phyloP scores from a whole-genome alignment of 2,888 invertebrate species.

The Phania funesta region DNA sequence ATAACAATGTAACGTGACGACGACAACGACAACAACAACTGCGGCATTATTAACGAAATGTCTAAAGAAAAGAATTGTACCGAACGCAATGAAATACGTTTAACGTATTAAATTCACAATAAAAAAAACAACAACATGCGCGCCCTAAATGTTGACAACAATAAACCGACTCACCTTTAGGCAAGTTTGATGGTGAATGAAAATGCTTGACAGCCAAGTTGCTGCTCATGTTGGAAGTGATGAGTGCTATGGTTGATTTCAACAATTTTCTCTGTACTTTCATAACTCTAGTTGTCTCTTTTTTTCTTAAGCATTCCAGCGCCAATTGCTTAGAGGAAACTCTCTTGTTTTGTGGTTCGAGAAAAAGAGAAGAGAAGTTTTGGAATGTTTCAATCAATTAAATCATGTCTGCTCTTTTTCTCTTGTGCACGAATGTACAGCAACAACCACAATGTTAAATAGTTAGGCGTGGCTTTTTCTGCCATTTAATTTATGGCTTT shows the following conservation, averaged over 20 bases:
- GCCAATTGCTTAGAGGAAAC: not conserved
- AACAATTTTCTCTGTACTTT: not conserved
- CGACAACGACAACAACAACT: constrained; percentile 13
- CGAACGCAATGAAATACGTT: constrained; percentile 24
- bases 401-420: not conserved
- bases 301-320: not conserved
- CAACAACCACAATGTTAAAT: constrained; percentile 45
- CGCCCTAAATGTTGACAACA: constrained; percentile 40
- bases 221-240: constrained; percentile 54
- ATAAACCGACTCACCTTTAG: constrained; percentile 65
- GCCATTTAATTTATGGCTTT: constrained; percentile 58
- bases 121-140: constrained; percentile 50
- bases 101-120: constrained; percentile 18
- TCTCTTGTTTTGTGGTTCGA: not conserved
- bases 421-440: not conserved
- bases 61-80: constrained; percentile 14
- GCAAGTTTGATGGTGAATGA: constrained; percentile 68
- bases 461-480: constrained; percentile 44
- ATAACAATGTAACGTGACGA: constrained; percentile 51
- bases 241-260: constrained; percentile 43
- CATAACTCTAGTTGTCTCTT: not conserved
- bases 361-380: not conserved
- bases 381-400: not conserved
- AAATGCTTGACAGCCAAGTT: constrained; percentile 57
- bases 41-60: constrained; percentile 32